Percentiles rank a stretch among this genome's conserved stretches.
Conservation (phyloP, 2,113 vertebrate genomes). For the Macaca mulatta region DNA sequence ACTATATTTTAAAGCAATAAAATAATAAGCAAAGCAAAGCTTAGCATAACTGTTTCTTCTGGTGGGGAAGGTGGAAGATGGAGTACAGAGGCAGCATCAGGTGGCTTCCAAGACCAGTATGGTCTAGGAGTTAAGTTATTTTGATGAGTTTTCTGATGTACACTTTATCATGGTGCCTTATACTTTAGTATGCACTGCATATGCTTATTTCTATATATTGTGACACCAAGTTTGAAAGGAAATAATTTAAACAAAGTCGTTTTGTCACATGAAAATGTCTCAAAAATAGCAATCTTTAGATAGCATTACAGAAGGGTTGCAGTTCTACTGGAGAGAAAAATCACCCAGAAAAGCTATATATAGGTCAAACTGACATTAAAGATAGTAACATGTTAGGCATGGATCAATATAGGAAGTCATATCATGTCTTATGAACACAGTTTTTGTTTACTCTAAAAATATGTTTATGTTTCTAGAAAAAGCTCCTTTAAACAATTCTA, state of each 20-base stretch:
- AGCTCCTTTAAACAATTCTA: neutral
- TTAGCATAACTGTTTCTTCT: neutral
- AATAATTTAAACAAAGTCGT: neutral
- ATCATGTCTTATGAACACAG: neutral
- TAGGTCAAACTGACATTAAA: neutral
- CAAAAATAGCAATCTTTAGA: neutral
- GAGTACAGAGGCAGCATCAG: neutral
- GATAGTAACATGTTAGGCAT: neutral
- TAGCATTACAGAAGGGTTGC: neutral
- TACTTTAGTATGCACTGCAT: neutral
- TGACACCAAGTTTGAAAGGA: neutral
- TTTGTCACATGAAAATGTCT: neutral
- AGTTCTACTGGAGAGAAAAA: neutral
- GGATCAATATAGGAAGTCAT: neutral
- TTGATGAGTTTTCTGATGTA: neutral
- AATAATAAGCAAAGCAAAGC: neutral
- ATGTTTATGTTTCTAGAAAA: neutral
- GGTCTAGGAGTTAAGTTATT: neutral
- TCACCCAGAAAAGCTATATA: neutral
- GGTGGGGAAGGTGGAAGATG: neutral
- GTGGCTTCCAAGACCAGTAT: neutral
- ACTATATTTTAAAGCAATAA: neutral
- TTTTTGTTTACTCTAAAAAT: constrained; percentile 18
- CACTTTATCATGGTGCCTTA: neutral
- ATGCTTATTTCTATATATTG: neutral